A percentile compares a stretch with the other conserved stretches of the same genome.
phyloP scores from a whole-genome alignment of 2,888 invertebrate species.

The Linyphia triangularis region DNA sequence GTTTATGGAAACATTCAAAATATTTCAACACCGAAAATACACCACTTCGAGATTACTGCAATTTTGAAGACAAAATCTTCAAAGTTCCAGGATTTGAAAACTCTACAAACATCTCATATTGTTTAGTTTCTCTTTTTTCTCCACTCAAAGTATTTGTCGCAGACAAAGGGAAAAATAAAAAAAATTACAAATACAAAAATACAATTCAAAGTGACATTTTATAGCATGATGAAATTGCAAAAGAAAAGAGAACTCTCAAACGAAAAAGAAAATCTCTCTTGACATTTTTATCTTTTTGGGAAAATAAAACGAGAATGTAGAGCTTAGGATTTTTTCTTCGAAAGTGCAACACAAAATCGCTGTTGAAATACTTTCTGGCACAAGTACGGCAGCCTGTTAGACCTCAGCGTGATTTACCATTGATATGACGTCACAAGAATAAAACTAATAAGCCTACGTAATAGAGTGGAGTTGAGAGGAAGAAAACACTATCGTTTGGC shows the following conservation, averaged over 20 bases:
- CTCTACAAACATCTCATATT: too few relatives aligned
- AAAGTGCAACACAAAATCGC: not conserved
- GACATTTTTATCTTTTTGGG: not conserved
- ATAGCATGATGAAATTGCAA: not conserved
- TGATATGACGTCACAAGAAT: not conserved
- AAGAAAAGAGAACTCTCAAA: not conserved
- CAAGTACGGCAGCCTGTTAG: not conserved
- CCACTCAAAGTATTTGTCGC: too few relatives aligned
- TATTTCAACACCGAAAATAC: too few relatives aligned
- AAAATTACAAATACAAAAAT: too few relatives aligned
- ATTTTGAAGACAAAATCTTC: too few relatives aligned
- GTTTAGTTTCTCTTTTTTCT: too few relatives aligned
- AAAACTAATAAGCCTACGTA: not conserved
- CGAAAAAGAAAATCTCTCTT: not conserved
- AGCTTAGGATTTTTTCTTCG: not conserved
- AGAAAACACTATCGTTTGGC: not conserved
- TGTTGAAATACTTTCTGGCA: not conserved
- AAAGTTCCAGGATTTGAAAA: too few relatives aligned
- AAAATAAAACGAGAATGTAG: not conserved
- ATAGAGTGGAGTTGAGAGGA: not conserved
- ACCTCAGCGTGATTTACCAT: not conserved
- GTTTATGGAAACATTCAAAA: too few relatives aligned
- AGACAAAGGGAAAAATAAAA: too few relatives aligned
- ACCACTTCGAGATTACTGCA: too few relatives aligned
- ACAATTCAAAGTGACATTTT: too few relatives aligned